Evolutionary conservation across 2,797 vertebrate genomes (phyloP), one percentile per base, ranked within the genome.

Genomic region (Capromys pilorides): DNA sequence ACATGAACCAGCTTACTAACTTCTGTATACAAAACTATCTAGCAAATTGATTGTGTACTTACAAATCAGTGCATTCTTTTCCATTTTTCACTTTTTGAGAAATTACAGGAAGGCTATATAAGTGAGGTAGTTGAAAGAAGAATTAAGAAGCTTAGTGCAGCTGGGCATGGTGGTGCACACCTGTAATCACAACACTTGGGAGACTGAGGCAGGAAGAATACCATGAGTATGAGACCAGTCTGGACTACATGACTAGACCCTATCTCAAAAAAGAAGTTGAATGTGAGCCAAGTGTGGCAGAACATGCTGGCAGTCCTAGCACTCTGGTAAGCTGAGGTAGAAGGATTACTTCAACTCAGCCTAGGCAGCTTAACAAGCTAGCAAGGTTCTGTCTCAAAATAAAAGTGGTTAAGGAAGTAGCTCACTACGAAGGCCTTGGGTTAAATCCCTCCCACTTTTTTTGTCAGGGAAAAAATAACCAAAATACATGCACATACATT

Each of bases 91-190:
- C 41, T 73, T 88, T 18, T 85, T 49, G 66, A 24, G 66, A 82
- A 86, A 81, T 61, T 89, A 77, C 71, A 86, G 14, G 59, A 77
- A 69, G 12, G 39, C 33, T 67, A 49, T 73, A 22, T 67, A 67
- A 75, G 80, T 49, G 49, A 85, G 6, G n/a, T 85, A 14, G 85
- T 75, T 80, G 73, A 91, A 91, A 57, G 41, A 91, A 91, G 66
- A 75, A 67, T 41, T 10, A 39, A 71, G 19, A 71, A 71, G 66
- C 66, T 69, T 6, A 36, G 66, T 66, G 14, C n/a, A 16, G 31
- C 33, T n/a, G 33, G 66, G 33, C 33, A 6, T n/a, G 66, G 33
- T 22, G n/a, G n/a, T 1, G 10, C 19, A 39, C 67, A 22, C 67
- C 66, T 71, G n/a, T 71, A 71, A 71, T 71, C 67, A 36, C n/a